Evolutionary conservation across 2,113 vertebrate species (phyloP), one percentile per base, ranked within the genome.

Genomic region (Thermophis baileyi): DNA sequence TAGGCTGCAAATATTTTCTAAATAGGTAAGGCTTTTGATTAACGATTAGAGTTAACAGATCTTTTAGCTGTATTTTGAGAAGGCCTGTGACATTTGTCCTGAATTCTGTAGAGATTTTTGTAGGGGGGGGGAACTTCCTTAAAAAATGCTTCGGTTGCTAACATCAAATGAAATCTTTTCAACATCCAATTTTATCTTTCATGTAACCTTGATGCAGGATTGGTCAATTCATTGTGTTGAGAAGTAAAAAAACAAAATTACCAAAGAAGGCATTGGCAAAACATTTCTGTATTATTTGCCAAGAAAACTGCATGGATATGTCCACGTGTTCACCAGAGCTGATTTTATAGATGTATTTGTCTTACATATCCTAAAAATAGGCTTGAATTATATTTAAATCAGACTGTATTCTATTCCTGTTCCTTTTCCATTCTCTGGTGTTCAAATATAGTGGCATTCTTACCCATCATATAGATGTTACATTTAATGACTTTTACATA

Each of bases 1-100:
- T 92, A 89, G 91, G 63, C 91, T 54, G 91, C 60, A 89, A 46
- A 81, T 92, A 54, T 60, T 90, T 93, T 90, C 46, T 46, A 85
- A 54, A 92, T 51, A 90, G 14, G 89, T 47, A 63, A 44, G 44
- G 35, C 47, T 93, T 47, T 40, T 90, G 74, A 44, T 54, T 40
- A 90, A 44, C 22, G 24, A 25, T 63, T 53, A 55, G 46, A 12
- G 3, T 10, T 49, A 69, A 24, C 6, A 20, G 53, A 7, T 87
- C 89, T 51, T 53, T 93, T 92, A 63, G 90, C 40, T n/a, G 87
- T 54, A 40, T 81, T 54, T 85, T 49, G 88, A 27, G 92, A 89
- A 86, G 60, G 60, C 88, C 27, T 60, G 74, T 24, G 47, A 35
- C 92, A 95, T 89, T 92, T 94, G 51, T 51, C 93, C 55, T 85